phyloP scores from a whole-genome alignment of 2,888 invertebrate species.

The Calameuta filiformis region DNA sequence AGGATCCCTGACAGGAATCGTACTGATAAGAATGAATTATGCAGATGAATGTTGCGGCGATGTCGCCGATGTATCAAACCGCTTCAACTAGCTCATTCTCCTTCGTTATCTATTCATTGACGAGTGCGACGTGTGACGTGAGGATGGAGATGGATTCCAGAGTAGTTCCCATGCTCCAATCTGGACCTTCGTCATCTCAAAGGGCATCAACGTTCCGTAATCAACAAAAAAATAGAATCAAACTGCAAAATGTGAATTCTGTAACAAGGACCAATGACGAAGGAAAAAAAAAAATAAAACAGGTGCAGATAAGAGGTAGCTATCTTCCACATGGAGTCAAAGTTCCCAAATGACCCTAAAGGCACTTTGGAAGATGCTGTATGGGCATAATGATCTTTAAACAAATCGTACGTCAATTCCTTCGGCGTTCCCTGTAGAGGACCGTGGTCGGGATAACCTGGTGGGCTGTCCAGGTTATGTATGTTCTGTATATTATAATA shows the following conservation, averaged over 20 bases:
- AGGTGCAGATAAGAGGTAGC: not conserved
- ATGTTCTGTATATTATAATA: not conserved
- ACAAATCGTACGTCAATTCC: conserved; percentile 36
- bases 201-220: not conserved
- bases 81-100: conserved; percentile 64
- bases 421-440: not conserved
- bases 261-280: not conserved
- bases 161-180: conserved; percentile 62
- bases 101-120: conserved; percentile 65
- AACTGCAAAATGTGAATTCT: not conserved
- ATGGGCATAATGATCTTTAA: conserved; percentile 39
- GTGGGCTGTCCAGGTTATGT: not conserved
- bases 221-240: not conserved
- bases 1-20: conserved; percentile 57
- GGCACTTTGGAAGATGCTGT: not conserved
- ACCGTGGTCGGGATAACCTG: not conserved
- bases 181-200: not conserved
- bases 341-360: not conserved
- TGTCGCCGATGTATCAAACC: conserved; percentile 63
- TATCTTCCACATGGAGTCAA: not conserved
- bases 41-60: conserved; percentile 62
- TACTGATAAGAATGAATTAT: conserved; percentile 64
- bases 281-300: not conserved
- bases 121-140: conserved; percentile 59
- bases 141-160: conserved; percentile 62